Percentiles rank a stretch among this genome's conserved stretches.
phyloP scores from a whole-genome alignment of 2,888 invertebrate genomes.

The Elysia crispata region DNA sequence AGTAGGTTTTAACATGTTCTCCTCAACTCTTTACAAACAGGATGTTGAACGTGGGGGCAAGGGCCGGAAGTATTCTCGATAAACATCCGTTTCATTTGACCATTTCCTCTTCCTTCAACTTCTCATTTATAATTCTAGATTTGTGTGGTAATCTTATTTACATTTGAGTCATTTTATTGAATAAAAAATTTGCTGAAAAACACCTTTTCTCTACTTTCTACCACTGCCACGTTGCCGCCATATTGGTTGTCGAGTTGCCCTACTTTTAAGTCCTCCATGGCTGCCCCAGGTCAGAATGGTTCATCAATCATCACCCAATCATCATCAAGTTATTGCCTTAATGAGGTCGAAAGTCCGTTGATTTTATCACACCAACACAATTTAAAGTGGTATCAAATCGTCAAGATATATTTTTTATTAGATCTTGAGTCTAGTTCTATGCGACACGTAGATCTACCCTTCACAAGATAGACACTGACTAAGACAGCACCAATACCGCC shows the following conservation, averaged over 20 bases:
- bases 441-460: too few species aligned
- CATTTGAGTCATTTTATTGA: background rate
- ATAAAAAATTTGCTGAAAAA: background rate
- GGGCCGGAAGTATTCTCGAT: conserved; percentile 72
- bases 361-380: too few species aligned
- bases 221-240: conserved; percentile 36
- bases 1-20: background rate
- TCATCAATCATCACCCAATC: background rate
- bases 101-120: conserved; percentile 65
- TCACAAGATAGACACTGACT: too few species aligned
- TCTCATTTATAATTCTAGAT: conserved; percentile 18
- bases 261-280: conserved; percentile 23
- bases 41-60: conserved; percentile 70
- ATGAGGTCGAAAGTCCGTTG: too few species aligned
- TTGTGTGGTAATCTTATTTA: background rate
- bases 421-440: background rate
- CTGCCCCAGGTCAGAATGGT: conserved; percentile 12
- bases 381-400: too few species aligned
- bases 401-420: background rate
- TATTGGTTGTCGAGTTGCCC: conserved; percentile 36
- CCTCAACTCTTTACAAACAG: conserved; percentile 58
- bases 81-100: conserved; percentile 68
- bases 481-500: too few species aligned
- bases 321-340: too few species aligned
- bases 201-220: conserved; percentile 14